Conservation (phyloP, 2,888 invertebrate species). For the Heliconius ethilla region DNA sequence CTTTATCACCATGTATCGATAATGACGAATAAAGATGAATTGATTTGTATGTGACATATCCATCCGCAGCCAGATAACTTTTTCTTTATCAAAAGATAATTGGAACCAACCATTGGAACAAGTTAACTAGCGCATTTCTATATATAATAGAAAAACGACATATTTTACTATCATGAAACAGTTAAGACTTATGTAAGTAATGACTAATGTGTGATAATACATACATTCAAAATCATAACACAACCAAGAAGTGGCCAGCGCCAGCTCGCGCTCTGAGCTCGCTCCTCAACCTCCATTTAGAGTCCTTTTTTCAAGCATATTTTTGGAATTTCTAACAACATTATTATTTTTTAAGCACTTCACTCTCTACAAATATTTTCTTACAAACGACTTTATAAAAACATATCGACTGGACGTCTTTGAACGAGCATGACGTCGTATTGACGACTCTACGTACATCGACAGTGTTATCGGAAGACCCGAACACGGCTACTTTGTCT, state of each 20-base stretch:
- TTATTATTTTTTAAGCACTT: constrained; percentile 38
- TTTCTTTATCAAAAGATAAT: constrained; percentile 7
- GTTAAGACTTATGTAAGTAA: constrained; percentile 6
- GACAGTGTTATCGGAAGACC: constrained; percentile 68
- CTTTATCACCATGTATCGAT: constrained; percentile 21
- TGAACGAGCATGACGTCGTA: constrained; percentile 61
- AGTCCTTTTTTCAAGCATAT: constrained; percentile 48
- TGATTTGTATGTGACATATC: constrained; percentile 10
- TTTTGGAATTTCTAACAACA: constrained; percentile 31
- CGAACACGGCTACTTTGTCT: constrained; percentile 69
- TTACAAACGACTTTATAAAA: constrained; percentile 39
- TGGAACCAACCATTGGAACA: not conserved
- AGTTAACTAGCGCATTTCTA: not conserved
- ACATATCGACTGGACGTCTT: constrained; percentile 37
- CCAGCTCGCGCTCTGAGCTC: constrained; percentile 63
- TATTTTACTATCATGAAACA: not conserved
- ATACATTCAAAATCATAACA: constrained; percentile 69
- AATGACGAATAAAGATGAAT: constrained; percentile 23
- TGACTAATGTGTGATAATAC: constrained; percentile 50
- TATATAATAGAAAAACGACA: not conserved
- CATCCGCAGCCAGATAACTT: constrained; percentile 15
- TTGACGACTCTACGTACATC: constrained; percentile 68
- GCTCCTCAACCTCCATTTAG: constrained; percentile 70
- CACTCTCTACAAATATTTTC: constrained; percentile 39
- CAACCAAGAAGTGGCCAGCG: constrained; percentile 72